These are phyloP conservation scores for Rhyacichthys aspro DNA, from an alignment of 2,797 vertebrate species.

Conservation along the genomic window DNA sequence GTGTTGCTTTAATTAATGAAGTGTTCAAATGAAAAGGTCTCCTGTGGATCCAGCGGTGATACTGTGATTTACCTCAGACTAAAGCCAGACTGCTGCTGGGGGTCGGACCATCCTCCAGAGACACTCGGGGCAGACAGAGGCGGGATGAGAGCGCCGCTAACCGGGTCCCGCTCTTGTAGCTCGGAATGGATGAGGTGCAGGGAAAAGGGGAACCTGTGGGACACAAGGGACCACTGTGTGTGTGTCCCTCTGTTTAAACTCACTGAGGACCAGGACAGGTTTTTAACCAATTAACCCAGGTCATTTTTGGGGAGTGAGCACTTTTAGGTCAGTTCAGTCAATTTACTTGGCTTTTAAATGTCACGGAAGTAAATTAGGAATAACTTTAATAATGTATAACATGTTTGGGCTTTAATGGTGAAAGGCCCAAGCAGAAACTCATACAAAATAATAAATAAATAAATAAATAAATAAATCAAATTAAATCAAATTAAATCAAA, in stretches of 20 bases:
- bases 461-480: too few relatives aligned
- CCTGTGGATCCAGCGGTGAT: too few relatives aligned
- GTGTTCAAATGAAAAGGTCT: too few relatives aligned
- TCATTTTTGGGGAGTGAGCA: background rate
- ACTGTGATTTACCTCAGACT: slow-evolving; percentile 13
- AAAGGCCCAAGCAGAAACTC: background rate
- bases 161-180: slow-evolving; percentile 52
- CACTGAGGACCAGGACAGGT: too few relatives aligned
- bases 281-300: slow-evolving; percentile 1
- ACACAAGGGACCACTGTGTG: slow-evolving; percentile 10
- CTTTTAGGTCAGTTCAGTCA: background rate
- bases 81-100: slow-evolving; percentile 5
- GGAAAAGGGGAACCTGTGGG: slow-evolving; percentile 10
- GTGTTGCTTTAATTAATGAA: too few relatives aligned
- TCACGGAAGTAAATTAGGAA: background rate
- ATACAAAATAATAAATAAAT: too few relatives aligned
- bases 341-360: background rate
- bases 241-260: too few relatives aligned
- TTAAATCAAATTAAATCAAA: too few relatives aligned
- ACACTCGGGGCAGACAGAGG: slow-evolving; percentile 12
- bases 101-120: background rate
- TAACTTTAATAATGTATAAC: background rate
- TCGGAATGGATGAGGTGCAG: slow-evolving; percentile 55
- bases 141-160: slow-evolving; percentile 30
- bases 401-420: background rate